phyloP scores from a whole-genome alignment of 1,140 invertebrate genomes.

The Colletes latitarsis region DNA sequence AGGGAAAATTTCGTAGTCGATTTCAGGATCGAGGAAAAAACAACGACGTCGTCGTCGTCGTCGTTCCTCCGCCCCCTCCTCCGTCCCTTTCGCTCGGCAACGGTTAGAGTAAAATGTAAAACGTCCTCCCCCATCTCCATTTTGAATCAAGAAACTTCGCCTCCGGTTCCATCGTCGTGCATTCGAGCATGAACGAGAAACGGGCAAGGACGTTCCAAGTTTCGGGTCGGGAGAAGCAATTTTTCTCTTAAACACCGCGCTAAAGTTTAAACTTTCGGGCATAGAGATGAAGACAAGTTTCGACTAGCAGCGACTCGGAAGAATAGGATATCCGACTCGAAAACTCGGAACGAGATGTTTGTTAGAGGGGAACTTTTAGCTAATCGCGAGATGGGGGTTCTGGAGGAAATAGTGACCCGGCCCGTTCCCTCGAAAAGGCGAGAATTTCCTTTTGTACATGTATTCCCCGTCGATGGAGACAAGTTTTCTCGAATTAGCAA shows the following conservation, averaged over 20 bases:
- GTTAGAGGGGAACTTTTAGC: conserved; percentile 51
- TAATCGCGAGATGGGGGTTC: conserved; percentile 29
- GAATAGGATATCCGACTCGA: conserved; percentile 41
- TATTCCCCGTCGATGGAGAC: conserved; percentile 14
- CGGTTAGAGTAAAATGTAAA: conserved; percentile 35
- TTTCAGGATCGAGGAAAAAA: background rate
- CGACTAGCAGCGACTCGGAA: conserved; percentile 19
- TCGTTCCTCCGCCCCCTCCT: background rate
- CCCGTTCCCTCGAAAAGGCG: conserved; percentile 25
- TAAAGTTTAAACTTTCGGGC: conserved; percentile 47
- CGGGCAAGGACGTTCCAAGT: conserved; percentile 28
- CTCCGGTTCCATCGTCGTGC: background rate
- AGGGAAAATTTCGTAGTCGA: background rate
- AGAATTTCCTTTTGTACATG: conserved; percentile 24
- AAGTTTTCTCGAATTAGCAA: conserved; percentile 29
- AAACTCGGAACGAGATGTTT: conserved; percentile 58
- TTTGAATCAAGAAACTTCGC: conserved; percentile 37
- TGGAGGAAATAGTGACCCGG: conserved; percentile 16
- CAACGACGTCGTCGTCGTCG: background rate
- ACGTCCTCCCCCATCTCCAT: conserved; percentile 14
- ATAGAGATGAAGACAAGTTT: conserved; percentile 51
- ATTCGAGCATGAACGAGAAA: conserved; percentile 9
- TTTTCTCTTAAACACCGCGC: conserved; percentile 52
- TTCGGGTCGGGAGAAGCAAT: conserved; percentile 32
- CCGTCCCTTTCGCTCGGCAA: background rate